Percentiles rank a stretch among this genome's conserved stretches.
These are phyloP conservation scores for Drymodes brunneopygia DNA, from an alignment of 2,113 vertebrate species.

Conservation along the genomic window DNA sequence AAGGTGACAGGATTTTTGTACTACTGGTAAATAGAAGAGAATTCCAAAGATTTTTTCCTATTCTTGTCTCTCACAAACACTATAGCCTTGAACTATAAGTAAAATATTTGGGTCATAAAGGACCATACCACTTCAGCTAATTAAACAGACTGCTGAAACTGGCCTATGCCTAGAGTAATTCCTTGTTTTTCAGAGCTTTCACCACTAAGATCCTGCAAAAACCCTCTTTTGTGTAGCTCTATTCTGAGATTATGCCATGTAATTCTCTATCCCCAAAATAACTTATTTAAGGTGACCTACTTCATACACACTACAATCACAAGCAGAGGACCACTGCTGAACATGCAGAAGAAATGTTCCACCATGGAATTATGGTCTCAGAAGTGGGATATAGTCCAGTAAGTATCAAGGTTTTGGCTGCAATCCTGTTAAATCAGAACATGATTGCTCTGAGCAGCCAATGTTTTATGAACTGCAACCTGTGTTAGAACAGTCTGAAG, in stretches of 20 bases:
- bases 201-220: neutral
- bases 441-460: neutral
- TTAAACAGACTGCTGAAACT: neutral
- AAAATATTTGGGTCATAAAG: neutral
- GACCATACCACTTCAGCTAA: neutral
- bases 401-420: neutral
- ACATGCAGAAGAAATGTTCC: neutral
- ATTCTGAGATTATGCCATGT: rapidly evolving
- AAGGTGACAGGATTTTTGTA: neutral
- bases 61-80: neutral
- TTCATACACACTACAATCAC: neutral
- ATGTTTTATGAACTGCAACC: neutral
- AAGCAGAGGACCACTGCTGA: neutral
- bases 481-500: neutral
- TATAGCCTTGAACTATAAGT: rapidly evolving
- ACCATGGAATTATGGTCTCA: neutral
- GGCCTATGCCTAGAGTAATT: neutral
- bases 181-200: neutral
- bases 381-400: neutral
- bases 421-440: neutral
- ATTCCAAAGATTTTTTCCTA: neutral
- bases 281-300: neutral
- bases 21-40: neutral
- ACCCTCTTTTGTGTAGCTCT: neutral
- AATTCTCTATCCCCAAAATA: neutral